Percentiles rank a stretch among this genome's conserved stretches.
These are phyloP conservation scores for Mobula hypostoma DNA, from an alignment of 2,113 vertebrate genomes.

Conservation along the genomic window DNA sequence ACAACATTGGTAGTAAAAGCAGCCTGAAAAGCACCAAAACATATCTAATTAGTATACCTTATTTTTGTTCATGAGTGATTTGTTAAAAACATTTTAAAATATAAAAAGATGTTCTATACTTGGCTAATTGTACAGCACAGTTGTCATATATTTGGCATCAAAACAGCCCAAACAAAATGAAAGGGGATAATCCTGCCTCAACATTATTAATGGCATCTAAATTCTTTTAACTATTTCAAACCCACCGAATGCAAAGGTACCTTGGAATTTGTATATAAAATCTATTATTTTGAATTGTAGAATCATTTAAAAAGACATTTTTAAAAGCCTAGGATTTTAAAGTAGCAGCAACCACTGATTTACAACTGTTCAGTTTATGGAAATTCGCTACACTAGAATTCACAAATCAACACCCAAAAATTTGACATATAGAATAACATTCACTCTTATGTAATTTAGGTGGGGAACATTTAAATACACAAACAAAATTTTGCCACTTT, in stretches of 20 bases:
- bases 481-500: too few relatives aligned
- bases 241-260: background rate
- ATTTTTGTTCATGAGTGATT: background rate
- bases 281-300: background rate
- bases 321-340: too few relatives aligned
- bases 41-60: background rate
- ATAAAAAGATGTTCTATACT: background rate
- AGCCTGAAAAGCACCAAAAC: background rate
- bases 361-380: too few relatives aligned
- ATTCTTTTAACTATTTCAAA: background rate
- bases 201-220: background rate
- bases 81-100: background rate
- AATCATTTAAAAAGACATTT: too few relatives aligned
- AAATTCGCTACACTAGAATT: too few relatives aligned
- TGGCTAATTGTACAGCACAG: background rate
- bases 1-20: background rate
- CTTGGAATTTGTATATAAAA: background rate
- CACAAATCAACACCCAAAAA: too few relatives aligned
- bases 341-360: too few relatives aligned
- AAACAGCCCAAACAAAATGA: background rate
- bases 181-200: background rate
- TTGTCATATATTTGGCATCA: background rate
- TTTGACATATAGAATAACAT: too few relatives aligned
- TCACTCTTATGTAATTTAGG: too few relatives aligned
- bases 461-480: too few relatives aligned